Evolutionary conservation across 2,113 vertebrate species (phyloP).

Genomic region (Malurus alboscapulatus): DNA sequence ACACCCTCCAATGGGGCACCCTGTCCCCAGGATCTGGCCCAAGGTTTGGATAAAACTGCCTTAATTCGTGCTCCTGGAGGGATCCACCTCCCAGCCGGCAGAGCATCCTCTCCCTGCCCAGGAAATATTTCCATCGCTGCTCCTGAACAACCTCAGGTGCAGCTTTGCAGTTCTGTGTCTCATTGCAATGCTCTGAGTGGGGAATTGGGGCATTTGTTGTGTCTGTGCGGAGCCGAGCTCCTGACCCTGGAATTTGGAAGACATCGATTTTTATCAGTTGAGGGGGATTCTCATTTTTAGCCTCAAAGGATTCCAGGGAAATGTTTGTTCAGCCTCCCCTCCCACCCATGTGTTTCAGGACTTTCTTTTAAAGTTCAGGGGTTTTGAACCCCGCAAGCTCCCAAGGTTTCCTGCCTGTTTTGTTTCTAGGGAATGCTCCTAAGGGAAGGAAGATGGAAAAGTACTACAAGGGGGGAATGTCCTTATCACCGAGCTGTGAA

Average conservation of each 20-base stretch:
- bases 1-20: rapidly evolving
- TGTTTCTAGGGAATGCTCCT: not conserved
- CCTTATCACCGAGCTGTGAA: constrained; percentile 39
- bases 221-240: not conserved
- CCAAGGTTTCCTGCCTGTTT: not conserved
- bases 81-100: not conserved
- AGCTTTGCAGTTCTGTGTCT: not conserved
- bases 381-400: not conserved
- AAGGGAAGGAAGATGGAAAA: constrained; percentile 9
- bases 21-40: not conserved
- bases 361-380: not conserved
- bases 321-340: not conserved
- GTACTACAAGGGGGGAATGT: not conserved
- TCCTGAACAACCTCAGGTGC: not conserved
- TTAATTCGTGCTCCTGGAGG: not conserved
- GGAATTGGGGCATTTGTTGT: not conserved
- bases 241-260: not conserved
- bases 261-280: not conserved
- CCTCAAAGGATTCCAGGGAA: not conserved
- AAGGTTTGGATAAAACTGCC: not conserved
- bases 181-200: not conserved
- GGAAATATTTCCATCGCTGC: not conserved
- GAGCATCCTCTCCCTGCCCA: not conserved
- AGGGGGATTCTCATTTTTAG: not conserved
- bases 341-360: not conserved